Base-by-base conservation (phyloP, 1,140 invertebrate genomes). In the Drosophila sp. region DNA sequence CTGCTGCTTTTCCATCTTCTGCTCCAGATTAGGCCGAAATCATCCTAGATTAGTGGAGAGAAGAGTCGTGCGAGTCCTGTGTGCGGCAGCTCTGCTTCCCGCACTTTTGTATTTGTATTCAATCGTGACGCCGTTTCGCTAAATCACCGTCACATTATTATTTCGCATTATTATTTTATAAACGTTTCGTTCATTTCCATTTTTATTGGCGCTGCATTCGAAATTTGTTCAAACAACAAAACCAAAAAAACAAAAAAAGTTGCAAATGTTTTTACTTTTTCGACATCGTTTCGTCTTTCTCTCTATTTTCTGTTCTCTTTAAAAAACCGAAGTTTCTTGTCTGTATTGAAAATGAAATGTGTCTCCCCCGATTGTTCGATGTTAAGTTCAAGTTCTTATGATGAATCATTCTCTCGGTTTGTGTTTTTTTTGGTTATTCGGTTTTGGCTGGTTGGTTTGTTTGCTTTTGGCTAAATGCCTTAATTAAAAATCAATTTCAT, bases 141-240 rank as follows among this genome's bases (percentile, higher is more conserved):
- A 91, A 91, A 91, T 91, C 90, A 90, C 89, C 89, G 80, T 82
- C 85, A 86, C 85, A 90, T 90, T 90, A 90, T 90, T 90, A 89
- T 90, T 90, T 90, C 79, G 73, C 79, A 91, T 91, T 91, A 91
- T 86, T 91, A 91, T 91, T 91, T 91, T 91, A 89, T 83, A 91
- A 91, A 82, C 89, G 84, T 89, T 87, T 74, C 68, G 81, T 85
- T 87, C 80, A 90, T 89, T 90, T 90, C 87, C 83, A 90, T 90
- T 90, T 90, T 91, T 91, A 91, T 91, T 90, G 89, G 90, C 32
- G 56, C 61, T 89, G 84, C 80, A 57, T 89, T 79, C 70, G 74
- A 85, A 90, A 80, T 70, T 84, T 50, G 44, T 50, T 50, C 44
- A 50, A 60, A 60, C 33, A 60, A 60, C 23, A 60, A 25, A 60